Conservation (phyloP, 1,140 invertebrate species). For the Argopecten irradians region DNA sequence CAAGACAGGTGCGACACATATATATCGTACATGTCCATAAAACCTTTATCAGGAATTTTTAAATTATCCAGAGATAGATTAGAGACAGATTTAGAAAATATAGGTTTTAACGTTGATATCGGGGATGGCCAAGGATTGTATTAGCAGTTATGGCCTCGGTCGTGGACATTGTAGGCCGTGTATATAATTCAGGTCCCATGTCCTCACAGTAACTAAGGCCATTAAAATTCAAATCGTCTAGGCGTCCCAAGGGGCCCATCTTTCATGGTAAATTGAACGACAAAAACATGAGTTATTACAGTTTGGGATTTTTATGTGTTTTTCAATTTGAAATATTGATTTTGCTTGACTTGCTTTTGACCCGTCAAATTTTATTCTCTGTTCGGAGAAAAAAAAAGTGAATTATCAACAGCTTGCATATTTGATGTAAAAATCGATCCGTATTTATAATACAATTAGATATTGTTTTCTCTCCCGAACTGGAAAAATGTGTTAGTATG, state of each 20-base stretch:
- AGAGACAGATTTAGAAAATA: slow-evolving; percentile 14
- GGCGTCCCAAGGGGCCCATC: background rate
- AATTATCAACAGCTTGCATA: slow-evolving; percentile 12
- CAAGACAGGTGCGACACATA: background rate
- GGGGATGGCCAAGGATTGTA: background rate
- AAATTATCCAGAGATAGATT: slow-evolving; percentile 1
- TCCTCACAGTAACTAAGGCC: background rate
- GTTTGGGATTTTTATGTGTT: background rate
- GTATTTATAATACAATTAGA: slow-evolving; percentile 18
- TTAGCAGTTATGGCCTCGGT: background rate
- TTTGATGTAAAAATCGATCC: slow-evolving; percentile 1
- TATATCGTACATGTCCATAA: background rate
- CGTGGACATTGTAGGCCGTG: background rate
- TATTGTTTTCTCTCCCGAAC: slow-evolving; percentile 9
- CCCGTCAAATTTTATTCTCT: slow-evolving; percentile 8
- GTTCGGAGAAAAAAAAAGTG: background rate
- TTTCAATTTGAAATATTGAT: slow-evolving; percentile 19
- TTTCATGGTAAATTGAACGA: slow-evolving; percentile 14
- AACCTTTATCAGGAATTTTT: background rate
- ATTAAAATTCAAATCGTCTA: slow-evolving; percentile 7
- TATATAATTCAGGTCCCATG: background rate
- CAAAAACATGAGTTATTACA: slow-evolving; percentile 21
- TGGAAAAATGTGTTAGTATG: background rate
- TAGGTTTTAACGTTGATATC: background rate
- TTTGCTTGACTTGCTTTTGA: background rate